Evolutionary conservation across 1,140 invertebrate genomes (phyloP), one percentile per base, ranked within the genome.

Genomic region (Sipha flava): DNA sequence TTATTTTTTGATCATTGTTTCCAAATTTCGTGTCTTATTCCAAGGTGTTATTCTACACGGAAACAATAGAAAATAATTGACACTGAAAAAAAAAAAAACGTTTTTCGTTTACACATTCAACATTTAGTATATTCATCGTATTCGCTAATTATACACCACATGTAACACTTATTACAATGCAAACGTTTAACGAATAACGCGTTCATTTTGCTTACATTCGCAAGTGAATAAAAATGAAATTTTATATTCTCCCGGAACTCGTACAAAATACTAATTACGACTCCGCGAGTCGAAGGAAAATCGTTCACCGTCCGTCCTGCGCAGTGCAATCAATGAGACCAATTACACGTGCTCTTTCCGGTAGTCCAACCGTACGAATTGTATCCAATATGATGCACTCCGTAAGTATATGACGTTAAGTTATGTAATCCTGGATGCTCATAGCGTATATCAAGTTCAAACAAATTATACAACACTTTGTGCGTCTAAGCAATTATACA

Each of bases 61-160:
- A 70, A 26, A 70, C 66, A 70, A 70, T 70, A 29, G 66, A 18
- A 29, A 47, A 70, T 70, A 70, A 70, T 70, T 70, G 66, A 70
- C 66, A 9, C 16, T 26, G 26, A 47, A 23, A 45, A 70, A 26
- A 70, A 16, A 47, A 23, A 45, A 70, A 26, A 70, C 6, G 18
- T 70, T 47, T 70, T 23, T 47, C 23, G 40, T 45, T n/a, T n/a
- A n/a, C n/a, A n/a, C n/a, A n/a, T n/a, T n/a, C n/a, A n/a, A 29
- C 29, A 47, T 47, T 47, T 47, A 70, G 16, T 47, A 70, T 70
- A 70, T 47, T 70, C 66, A 66, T 34, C 4, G 14, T 26, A 3
- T 66, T 43, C 18, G 43, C 40, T 70, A 70, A 70, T 70, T 45
- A 45, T 21, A 66, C 66, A 29, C 34, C 40, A 23, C 29, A 34